Percentiles rank a stretch among this genome's conserved stretches.
Evolutionary conservation across 2,888 invertebrate genomes (phyloP).

Genomic region (Drosophila histrio): DNA sequence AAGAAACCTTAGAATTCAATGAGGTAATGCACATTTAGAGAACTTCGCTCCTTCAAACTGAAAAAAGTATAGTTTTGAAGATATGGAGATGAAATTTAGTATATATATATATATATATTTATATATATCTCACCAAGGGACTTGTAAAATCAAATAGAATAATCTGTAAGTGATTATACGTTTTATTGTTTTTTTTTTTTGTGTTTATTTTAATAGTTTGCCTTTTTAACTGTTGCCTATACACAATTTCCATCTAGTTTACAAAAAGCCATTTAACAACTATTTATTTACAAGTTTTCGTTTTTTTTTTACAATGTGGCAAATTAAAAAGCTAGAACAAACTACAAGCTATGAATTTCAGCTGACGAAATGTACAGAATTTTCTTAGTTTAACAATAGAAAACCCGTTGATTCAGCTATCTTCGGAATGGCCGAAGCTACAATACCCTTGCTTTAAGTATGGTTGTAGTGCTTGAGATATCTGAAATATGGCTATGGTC

Average conservation of each 20-base stretch:
- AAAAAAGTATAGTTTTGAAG: too few relatives aligned
- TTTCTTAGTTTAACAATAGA: conserved; percentile 11
- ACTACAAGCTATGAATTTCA: conserved; percentile 57
- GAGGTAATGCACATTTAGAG: neutral
- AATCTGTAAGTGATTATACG: conserved; percentile 4
- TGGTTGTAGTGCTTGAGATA: neutral
- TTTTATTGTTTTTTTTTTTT: conserved; percentile 33
- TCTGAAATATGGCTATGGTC: conserved; percentile 5
- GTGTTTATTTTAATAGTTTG: conserved; percentile 39
- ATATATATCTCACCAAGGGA: too few relatives aligned
- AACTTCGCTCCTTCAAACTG: too few relatives aligned
- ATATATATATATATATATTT: too few relatives aligned
- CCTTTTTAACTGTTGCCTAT: conserved; percentile 64
- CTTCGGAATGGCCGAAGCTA: conserved; percentile 2
- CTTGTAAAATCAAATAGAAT: neutral
- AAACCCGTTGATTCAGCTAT: neutral
- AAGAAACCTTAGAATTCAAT: neutral
- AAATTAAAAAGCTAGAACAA: conserved; percentile 60
- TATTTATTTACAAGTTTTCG: conserved; percentile 50
- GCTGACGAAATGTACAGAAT: conserved; percentile 43
- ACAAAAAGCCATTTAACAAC: conserved; percentile 68
- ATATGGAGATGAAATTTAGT: too few relatives aligned
- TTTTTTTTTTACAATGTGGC: conserved; percentile 44
- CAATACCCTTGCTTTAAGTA: conserved; percentile 1
- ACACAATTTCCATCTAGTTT: conserved; percentile 64